A percentile compares a stretch with the other conserved stretches of the same genome.
phyloP scores from a whole-genome alignment of 2,888 invertebrate species.

The Allolobophora icterica region DNA sequence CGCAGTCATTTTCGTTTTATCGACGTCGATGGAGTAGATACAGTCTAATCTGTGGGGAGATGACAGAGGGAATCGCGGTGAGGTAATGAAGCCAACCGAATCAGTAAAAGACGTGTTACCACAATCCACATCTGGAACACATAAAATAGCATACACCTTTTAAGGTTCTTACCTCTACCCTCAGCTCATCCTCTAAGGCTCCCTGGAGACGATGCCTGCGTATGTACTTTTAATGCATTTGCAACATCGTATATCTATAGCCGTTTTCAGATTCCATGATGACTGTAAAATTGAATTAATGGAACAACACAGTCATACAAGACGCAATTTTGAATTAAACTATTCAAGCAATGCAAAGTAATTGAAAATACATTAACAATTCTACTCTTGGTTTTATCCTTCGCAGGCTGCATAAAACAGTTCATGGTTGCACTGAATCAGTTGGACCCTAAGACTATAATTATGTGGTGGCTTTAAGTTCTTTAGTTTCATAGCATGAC shows the following conservation, averaged over 20 bases:
- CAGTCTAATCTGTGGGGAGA: background rate
- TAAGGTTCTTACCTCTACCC: background rate
- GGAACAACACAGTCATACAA: background rate
- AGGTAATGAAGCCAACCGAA: background rate
- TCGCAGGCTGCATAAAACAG: too few relatives aligned
- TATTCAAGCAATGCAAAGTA: background rate
- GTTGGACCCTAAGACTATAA: too few relatives aligned
- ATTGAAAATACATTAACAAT: background rate
- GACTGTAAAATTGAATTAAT: background rate
- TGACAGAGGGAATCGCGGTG: background rate
- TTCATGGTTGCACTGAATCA: too few relatives aligned
- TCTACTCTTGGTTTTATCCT: too few relatives aligned
- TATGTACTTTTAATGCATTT: too few relatives aligned
- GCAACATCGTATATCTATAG: too few relatives aligned
- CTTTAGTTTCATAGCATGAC: too few relatives aligned
- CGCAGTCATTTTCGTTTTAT: background rate
- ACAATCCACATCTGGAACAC: background rate
- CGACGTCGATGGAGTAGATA: background rate
- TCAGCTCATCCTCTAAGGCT: too few relatives aligned
- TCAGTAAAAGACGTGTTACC: background rate
- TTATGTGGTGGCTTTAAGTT: too few relatives aligned
- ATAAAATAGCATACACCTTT: background rate
- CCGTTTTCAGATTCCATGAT: too few relatives aligned
- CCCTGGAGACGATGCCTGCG: too few relatives aligned
- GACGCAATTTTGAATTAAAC: too few relatives aligned